Base-by-base conservation (phyloP, 2,888 invertebrate genomes). In the Chloroclystis v-ata region DNA sequence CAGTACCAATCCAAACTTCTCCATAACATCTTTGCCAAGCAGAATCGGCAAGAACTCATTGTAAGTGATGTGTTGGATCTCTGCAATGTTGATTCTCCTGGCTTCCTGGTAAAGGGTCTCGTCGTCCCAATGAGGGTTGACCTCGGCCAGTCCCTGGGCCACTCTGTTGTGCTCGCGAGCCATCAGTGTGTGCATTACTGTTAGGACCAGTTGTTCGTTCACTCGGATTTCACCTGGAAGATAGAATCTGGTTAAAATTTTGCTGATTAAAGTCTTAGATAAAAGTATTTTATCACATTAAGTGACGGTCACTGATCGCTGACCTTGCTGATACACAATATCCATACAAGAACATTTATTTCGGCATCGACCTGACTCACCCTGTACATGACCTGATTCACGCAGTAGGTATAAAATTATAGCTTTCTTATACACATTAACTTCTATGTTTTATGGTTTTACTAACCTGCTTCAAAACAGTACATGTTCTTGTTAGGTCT, bases 81-180 rank as follows among this genome's bases (percentile, higher is more conserved):
- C 92, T 2, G 95, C 96, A 44, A 96, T 93, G 60, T 93, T 93
- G 63, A 97, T 95, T 42, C 96, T 90, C 55, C 96, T 89, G 0
- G 95, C 86, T 83, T 96, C 96, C 84, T 97, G 97, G 89, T 93
- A 97, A 0, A 97, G 78, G 0, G 94, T 96, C 81, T 97, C 97
- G 66, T 97, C 97, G 67, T 96, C 95, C 97, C 97, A 97, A 73
- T 95, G 96, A 0, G 95, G 95, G 82, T 97, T 97, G 4, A 97
- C 90, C 39, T 91, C 90, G 0, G 92, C 90, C 28, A 98, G 79
- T 4, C 87, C 92, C 41, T 90, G 91, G 0, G 97, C 97, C 0
- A 96, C 81, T 49, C 95, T 89, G 80, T 98, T 98, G 77, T 98
- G 97, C 72, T 97, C 96, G 48, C 97, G 89, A 0, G 97, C 95